Percentiles rank a stretch among this genome's conserved stretches.
Evolutionary conservation across 2,888 invertebrate species (phyloP).

Genomic region (Ashinkailepas kermadecensis): DNA sequence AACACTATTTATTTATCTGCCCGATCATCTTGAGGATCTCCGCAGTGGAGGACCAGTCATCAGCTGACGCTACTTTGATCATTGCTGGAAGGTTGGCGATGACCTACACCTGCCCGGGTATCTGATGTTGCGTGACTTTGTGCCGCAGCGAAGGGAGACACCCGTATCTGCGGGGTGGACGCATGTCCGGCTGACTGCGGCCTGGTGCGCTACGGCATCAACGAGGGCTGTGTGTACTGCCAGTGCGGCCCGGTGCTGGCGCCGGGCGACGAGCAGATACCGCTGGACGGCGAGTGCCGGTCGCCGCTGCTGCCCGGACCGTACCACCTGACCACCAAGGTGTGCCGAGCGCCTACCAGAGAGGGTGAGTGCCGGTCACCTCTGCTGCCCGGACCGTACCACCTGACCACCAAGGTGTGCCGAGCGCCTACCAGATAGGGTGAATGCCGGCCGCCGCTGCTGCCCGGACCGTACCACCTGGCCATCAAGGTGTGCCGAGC

Average conservation of each 20-base stretch:
- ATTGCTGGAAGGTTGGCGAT: too few species aligned
- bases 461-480: too few species aligned
- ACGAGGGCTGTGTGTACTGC: conserved; percentile 1
- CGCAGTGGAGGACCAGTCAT: too few species aligned
- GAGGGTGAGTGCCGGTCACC: neutral
- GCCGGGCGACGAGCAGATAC: neutral
- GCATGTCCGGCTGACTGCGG: neutral
- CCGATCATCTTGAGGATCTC: too few species aligned
- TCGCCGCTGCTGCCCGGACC: neutral
- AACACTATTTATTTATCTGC: too few species aligned
- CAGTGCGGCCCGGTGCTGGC: neutral
- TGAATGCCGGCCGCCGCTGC: too few species aligned
- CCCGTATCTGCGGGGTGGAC: neutral
- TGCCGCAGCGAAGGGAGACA: neutral
- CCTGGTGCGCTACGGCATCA: neutral
- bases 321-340: neutral
- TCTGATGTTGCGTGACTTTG: neutral
- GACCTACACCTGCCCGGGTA: too few species aligned
- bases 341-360: neutral
- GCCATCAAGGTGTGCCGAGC: too few species aligned
- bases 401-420: too few species aligned
- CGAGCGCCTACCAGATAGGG: too few species aligned
- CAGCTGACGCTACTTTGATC: too few species aligned
- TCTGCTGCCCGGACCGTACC: too few species aligned
- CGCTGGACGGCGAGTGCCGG: neutral